Percentiles rank a stretch among this genome's conserved stretches.
These are phyloP conservation scores for Calliopsis andreniformis DNA, from an alignment of 1,140 invertebrate genomes.

Conservation along the genomic window DNA sequence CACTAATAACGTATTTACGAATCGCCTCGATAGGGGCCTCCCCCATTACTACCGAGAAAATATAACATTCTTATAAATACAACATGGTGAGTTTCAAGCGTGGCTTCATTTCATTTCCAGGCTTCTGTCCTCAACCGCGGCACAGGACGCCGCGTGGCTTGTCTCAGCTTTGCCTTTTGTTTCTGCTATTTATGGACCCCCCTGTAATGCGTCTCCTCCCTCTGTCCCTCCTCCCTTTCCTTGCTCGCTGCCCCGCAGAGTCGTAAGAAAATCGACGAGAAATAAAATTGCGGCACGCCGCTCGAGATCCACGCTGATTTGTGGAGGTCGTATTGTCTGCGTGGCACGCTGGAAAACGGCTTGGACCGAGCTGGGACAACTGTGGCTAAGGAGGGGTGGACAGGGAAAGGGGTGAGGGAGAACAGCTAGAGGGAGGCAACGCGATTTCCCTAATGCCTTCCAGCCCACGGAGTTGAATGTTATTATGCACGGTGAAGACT, in stretches of 20 bases:
- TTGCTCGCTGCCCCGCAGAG: not conserved
- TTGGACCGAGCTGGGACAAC: not conserved
- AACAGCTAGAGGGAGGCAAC: conserved; percentile 55
- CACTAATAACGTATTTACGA: conserved; percentile 80
- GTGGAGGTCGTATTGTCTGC: conserved; percentile 40
- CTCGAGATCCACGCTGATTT: conserved; percentile 42
- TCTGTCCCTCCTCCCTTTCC: not conserved
- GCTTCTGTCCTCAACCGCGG: not conserved
- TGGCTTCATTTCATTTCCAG: conserved; percentile 50
- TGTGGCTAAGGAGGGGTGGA: too few species aligned
- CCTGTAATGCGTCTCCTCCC: not conserved
- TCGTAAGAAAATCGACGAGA: conserved; percentile 60
- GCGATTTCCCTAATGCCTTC: conserved; percentile 81
- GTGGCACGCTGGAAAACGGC: not conserved
- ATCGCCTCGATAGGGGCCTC: conserved; percentile 68
- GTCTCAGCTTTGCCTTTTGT: conserved; percentile 4
- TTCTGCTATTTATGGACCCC: conserved; percentile 30
- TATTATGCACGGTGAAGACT: conserved; percentile 82
- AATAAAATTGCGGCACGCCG: conserved; percentile 43
- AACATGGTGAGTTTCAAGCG: conserved; percentile 53
- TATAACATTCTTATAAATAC: conserved; percentile 81
- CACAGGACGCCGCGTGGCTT: not conserved
- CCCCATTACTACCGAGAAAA: conserved; percentile 78
- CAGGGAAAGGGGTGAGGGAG: conserved; percentile 44
- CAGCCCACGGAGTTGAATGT: conserved; percentile 77